A percentile compares a stretch with the other conserved stretches of the same genome.
Conservation (phyloP, 2,113 vertebrate genomes). For the Grammatotria lemairii region DNA sequence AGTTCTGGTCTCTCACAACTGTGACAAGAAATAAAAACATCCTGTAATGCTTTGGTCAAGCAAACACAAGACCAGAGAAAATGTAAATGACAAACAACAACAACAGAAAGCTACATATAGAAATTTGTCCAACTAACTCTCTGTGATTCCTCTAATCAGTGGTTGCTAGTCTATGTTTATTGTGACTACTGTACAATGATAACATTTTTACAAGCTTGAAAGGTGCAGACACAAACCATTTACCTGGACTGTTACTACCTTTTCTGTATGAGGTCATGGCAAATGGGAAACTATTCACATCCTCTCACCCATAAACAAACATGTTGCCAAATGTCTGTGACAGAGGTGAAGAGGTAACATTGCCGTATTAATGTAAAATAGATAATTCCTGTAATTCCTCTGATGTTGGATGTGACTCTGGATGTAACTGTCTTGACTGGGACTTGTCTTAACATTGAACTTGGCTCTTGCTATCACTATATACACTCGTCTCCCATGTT, state of each 20-base stretch:
- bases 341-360: neutral
- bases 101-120: neutral
- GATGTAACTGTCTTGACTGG: neutral
- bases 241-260: neutral
- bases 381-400: neutral
- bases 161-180: neutral
- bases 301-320: neutral
- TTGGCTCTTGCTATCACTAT: neutral
- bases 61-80: neutral
- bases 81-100: neutral
- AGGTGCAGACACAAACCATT: neutral
- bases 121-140: neutral
- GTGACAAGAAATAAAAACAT: neutral
- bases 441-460: neutral
- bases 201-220: neutral
- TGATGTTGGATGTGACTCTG: neutral
- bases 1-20: neutral
- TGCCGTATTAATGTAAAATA: neutral
- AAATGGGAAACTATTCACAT: neutral
- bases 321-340: neutral
- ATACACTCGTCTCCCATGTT: neutral
- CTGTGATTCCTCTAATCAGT: neutral
- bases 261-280: neutral
- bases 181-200: neutral
- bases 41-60: neutral